A percentile compares a stretch with the other conserved stretches of the same genome.
Conservation (phyloP, 2,113 vertebrate genomes). For the Pterocles gutturalis region DNA sequence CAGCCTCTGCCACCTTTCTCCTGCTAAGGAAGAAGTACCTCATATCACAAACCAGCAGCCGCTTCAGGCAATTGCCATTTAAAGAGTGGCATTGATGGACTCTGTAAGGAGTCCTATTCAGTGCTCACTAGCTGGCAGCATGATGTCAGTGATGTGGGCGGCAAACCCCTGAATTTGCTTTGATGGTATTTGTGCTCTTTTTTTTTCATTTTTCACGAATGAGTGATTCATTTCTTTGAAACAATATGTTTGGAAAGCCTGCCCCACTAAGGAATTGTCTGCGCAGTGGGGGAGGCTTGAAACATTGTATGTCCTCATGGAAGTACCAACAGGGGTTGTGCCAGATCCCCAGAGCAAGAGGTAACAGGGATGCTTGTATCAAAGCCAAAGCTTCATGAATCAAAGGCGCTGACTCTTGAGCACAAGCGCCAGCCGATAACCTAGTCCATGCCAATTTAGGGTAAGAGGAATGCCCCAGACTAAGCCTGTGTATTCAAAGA, state of each 20-base stretch:
- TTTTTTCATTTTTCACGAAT: conserved; percentile 69
- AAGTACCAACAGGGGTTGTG: conserved; percentile 64
- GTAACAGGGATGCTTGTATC: conserved; percentile 62
- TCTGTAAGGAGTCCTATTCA: conserved; percentile 72
- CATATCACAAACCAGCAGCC: conserved; percentile 62
- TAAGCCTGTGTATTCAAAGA: not conserved
- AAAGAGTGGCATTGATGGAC: conserved; percentile 66
- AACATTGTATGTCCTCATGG: conserved; percentile 61
- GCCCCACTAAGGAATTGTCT: conserved; percentile 50
- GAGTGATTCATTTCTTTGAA: conserved; percentile 71
- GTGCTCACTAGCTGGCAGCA: conserved; percentile 58
- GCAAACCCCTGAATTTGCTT: conserved; percentile 60
- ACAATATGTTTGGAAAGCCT: conserved; percentile 71
- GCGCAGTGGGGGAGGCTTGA: conserved; percentile 53
- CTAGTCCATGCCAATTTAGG: not conserved
- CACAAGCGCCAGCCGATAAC: conserved; percentile 42
- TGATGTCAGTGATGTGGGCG: conserved; percentile 73
- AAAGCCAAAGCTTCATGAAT: conserved; percentile 56
- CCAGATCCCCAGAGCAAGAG: conserved; percentile 57
- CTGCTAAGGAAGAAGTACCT: conserved; percentile 64
- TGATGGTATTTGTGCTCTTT: conserved; percentile 73
- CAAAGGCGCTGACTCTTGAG: conserved; percentile 37
- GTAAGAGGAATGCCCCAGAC: conserved; percentile 2
- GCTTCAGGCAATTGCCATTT: conserved; percentile 73
- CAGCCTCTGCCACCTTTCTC: conserved; percentile 22